Evolutionary conservation across 2,888 invertebrate species (phyloP).

Genomic region (Dione vanillae): DNA sequence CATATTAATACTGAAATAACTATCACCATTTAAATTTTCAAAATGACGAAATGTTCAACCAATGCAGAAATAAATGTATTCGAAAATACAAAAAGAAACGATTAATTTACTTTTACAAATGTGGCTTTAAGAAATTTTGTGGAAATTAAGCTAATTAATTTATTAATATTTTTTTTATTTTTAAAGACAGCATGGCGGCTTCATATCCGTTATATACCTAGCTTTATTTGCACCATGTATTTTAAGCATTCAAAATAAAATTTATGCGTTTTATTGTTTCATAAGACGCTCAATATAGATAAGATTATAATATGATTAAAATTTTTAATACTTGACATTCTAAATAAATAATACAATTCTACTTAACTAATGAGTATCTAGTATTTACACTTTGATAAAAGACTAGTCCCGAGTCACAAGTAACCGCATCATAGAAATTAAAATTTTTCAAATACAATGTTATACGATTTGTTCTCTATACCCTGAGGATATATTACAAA

Average conservation of each 20-base stretch:
- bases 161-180: background rate
- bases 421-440: constrained; percentile 37
- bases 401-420: constrained; percentile 67
- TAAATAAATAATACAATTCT: constrained; percentile 74
- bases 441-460: constrained; percentile 28
- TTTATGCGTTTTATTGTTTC: background rate
- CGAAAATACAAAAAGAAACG: background rate
- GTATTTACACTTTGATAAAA: constrained; percentile 81
- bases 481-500: constrained; percentile 16
- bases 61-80: background rate
- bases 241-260: background rate
- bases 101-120: background rate
- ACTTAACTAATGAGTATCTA: constrained; percentile 80
- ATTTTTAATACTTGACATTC: constrained; percentile 65
- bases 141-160: background rate
- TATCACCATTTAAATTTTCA: constrained; percentile 45
- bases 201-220: background rate
- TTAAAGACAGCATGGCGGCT: background rate
- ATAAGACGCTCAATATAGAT: constrained; percentile 25
- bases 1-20: constrained; percentile 66
- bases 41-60: constrained; percentile 8
- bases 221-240: background rate
- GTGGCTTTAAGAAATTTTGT: background rate
- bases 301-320: constrained; percentile 60
- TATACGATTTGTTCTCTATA: background rate